These are phyloP conservation scores for Hippocampus comes DNA, from an alignment of 2,113 vertebrate species.

Conservation along the genomic window DNA sequence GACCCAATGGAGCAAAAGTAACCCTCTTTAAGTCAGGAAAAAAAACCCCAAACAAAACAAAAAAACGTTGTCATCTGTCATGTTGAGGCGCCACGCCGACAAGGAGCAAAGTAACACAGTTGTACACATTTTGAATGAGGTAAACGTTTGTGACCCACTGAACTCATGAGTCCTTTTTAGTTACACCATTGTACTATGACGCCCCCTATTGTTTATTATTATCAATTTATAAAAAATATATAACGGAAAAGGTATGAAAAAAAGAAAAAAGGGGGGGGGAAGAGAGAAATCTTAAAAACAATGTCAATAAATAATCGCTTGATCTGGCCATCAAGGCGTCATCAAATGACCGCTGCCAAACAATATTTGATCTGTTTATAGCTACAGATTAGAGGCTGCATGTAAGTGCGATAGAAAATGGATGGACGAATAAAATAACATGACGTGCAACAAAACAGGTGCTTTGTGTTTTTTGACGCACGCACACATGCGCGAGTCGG, in stretches of 20 bases:
- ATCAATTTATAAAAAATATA: background rate
- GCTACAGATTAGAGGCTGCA: no score
- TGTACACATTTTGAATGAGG: background rate
- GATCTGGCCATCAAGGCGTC: background rate
- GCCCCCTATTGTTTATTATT: slow-evolving; percentile 26
- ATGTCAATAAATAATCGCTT: no score
- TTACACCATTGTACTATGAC: background rate
- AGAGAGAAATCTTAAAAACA: no score
- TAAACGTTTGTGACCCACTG: background rate
- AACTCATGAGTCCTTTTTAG: background rate
- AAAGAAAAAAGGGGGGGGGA: no score
- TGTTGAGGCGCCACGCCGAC: background rate
- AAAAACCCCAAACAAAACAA: no score
- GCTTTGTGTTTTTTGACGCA: background rate
- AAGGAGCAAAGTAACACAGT: background rate
- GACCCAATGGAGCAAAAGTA: background rate
- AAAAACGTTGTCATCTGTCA: no score
- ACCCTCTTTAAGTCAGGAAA: background rate
- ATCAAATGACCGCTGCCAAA: background rate
- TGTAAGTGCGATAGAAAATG: background rate
- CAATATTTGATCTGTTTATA: background rate
- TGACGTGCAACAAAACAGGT: background rate
- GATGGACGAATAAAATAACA: background rate
- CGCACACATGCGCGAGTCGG: slow-evolving; percentile 16
- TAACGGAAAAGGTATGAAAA: background rate